These are phyloP conservation scores for Stomorhina lunata DNA, from an alignment of 2,888 invertebrate species.

Conservation along the genomic window DNA sequence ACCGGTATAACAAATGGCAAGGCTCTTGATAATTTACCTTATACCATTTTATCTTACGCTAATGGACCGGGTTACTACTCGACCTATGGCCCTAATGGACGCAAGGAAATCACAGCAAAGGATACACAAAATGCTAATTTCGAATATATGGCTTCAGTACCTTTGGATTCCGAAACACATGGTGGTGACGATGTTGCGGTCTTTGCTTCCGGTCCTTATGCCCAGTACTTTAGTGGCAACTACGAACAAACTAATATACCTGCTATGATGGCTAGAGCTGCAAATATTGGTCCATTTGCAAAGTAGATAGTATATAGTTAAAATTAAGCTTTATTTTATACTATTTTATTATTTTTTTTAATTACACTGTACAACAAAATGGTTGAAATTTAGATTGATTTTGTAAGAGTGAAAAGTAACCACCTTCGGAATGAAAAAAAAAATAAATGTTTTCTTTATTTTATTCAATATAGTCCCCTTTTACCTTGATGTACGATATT, in stretches of 20 bases:
- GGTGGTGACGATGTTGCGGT: conserved; percentile 91
- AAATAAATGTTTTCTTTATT: too few species aligned
- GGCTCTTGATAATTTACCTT: conserved; percentile 84
- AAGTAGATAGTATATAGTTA: neutral
- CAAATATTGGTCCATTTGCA: conserved; percentile 84
- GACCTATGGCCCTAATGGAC: conserved; percentile 75
- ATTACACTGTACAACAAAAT: too few species aligned
- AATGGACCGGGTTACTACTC: conserved; percentile 86
- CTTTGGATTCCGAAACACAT: conserved; percentile 85
- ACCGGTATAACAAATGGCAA: conserved; percentile 80
- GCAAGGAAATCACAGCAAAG: conserved; percentile 70
- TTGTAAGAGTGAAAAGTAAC: too few species aligned
- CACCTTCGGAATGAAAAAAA: too few species aligned
- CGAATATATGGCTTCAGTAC: conserved; percentile 83
- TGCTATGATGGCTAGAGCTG: conserved; percentile 86
- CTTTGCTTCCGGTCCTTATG: conserved; percentile 88
- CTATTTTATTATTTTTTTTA: too few species aligned
- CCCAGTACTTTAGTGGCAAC: conserved; percentile 89
- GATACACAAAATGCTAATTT: conserved; percentile 71
- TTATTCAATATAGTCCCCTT: too few species aligned
- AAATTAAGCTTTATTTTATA: too few species aligned
- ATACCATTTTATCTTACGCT: conserved; percentile 87
- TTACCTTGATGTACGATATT: too few species aligned
- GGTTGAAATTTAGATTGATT: too few species aligned
- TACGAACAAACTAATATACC: conserved; percentile 90